A percentile compares a stretch with the other conserved stretches of the same genome.
These are phyloP conservation scores for Centrocercus urophasianus DNA, from an alignment of 2,113 vertebrate genomes.

Conservation along the genomic window DNA sequence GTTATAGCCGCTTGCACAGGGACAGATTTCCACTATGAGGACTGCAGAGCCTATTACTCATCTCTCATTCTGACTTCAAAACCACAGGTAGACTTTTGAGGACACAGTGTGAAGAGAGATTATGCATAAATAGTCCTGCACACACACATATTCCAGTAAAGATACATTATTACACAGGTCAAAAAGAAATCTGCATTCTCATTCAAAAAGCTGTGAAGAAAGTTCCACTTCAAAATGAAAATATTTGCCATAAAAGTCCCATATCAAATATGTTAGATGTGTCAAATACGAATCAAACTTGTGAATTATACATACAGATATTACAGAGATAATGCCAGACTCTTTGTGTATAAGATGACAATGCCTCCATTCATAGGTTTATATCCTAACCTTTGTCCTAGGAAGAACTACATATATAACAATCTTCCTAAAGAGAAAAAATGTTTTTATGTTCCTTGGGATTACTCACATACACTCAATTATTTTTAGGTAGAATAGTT, in stretches of 20 bases:
- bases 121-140: neutral
- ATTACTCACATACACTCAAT: neutral
- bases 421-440: neutral
- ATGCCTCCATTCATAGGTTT: neutral
- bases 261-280: neutral
- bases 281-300: neutral
- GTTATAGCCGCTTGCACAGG: rapidly evolving
- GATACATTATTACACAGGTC: neutral
- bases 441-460: neutral
- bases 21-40: neutral
- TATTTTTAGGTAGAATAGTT: neutral
- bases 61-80: neutral
- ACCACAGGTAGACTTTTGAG: neutral
- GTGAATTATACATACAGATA: neutral
- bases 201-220: neutral
- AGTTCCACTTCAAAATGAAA: neutral
- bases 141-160: neutral
- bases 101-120: neutral
- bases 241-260: neutral
- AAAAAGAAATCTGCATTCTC: neutral
- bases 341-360: neutral
- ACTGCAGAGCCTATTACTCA: neutral
- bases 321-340: neutral
- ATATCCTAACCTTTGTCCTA: neutral
- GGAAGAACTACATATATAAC: neutral